Evolutionary conservation across 2,113 vertebrate genomes (phyloP).

Genomic region (Boleophthalmus pectinirostris): DNA sequence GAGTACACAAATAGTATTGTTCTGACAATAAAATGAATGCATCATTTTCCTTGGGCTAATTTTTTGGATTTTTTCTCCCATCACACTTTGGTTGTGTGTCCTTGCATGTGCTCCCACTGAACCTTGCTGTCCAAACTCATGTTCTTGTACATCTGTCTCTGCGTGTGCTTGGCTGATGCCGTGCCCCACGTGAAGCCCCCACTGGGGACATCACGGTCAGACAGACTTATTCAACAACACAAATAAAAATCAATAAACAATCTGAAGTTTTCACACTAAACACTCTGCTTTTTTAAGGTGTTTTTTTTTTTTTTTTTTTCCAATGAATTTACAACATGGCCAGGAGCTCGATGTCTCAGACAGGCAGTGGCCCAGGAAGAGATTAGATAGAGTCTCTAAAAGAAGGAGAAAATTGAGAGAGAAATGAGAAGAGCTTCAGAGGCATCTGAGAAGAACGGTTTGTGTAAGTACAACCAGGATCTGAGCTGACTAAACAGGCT

Average conservation of each 20-base stretch:
- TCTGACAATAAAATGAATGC: background rate
- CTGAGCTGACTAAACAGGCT: background rate
- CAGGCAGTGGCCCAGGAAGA: constrained; percentile 76
- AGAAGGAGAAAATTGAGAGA: constrained; percentile 50
- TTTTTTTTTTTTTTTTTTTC: constrained; percentile 86
- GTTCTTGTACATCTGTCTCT: constrained; percentile 42
- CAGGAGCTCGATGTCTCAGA: constrained; percentile 86
- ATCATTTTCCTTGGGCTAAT: background rate
- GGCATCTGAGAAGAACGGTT: constrained; percentile 28
- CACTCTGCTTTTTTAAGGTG: constrained; percentile 70
- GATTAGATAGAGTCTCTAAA: constrained; percentile 65
- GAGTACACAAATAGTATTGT: no score
- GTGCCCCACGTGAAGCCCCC: constrained; percentile 50
- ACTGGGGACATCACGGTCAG: constrained; percentile 81
- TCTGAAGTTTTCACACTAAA: constrained; percentile 97
- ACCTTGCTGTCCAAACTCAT: constrained; percentile 22
- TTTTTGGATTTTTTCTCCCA: constrained; percentile 63
- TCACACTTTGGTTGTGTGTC: constrained; percentile 53
- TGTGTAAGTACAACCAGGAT: constrained; percentile 25
- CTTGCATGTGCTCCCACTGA: constrained; percentile 20
- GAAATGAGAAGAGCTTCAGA: constrained; percentile 36
- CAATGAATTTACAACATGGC: constrained; percentile 99
- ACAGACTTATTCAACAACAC: constrained; percentile 94
- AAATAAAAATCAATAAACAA: constrained; percentile 99
- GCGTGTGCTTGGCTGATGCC: constrained; percentile 54